phyloP scores from a whole-genome alignment of 2,797 vertebrate species.

The Sparidentex hasta region DNA sequence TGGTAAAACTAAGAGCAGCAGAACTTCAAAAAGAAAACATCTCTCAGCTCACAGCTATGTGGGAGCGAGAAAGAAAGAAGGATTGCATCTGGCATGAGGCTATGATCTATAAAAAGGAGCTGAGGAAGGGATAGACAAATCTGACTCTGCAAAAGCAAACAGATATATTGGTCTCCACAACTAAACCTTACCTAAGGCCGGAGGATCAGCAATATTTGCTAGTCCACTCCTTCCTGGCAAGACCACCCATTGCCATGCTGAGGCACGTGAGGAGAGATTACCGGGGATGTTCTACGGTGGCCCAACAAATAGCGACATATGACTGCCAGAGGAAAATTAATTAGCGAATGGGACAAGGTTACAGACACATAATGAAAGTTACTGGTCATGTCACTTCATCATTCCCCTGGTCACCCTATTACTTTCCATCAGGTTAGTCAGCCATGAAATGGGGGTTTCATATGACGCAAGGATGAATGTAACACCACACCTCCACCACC shows the following conservation, averaged over 20 bases:
- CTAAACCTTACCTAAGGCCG: conserved; percentile 52
- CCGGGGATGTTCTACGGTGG: conserved; percentile 47
- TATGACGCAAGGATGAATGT: conserved; percentile 78
- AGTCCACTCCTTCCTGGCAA: conserved; percentile 18
- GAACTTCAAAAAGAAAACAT: conserved; percentile 52
- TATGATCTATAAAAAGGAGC: conserved; percentile 73
- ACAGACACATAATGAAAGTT: conserved; percentile 85
- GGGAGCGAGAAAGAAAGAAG: conserved; percentile 55
- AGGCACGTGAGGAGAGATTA: conserved; percentile 52
- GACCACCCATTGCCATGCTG: conserved; percentile 12
- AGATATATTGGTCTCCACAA: conserved; percentile 65
- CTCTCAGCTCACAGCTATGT: conserved; percentile 55
- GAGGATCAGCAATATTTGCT: conserved; percentile 58
- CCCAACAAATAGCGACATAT: conserved; percentile 54
- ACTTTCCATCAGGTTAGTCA: conserved; percentile 83
- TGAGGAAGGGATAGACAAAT: conserved; percentile 63
- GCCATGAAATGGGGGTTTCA: conserved; percentile 85
- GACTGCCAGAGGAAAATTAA: conserved; percentile 81
- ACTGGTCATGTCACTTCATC: conserved; percentile 86
- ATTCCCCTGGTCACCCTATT: conserved; percentile 79
- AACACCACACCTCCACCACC: conserved; percentile 69
- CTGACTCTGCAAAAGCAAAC: conserved; percentile 72
- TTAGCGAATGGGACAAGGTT: conserved; percentile 84
- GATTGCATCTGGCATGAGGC: conserved; percentile 63
- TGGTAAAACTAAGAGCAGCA: conserved; percentile 46